Evolutionary conservation across 2,113 vertebrate species (phyloP).

Genomic region (Ornithorhynchus anatinus): DNA sequence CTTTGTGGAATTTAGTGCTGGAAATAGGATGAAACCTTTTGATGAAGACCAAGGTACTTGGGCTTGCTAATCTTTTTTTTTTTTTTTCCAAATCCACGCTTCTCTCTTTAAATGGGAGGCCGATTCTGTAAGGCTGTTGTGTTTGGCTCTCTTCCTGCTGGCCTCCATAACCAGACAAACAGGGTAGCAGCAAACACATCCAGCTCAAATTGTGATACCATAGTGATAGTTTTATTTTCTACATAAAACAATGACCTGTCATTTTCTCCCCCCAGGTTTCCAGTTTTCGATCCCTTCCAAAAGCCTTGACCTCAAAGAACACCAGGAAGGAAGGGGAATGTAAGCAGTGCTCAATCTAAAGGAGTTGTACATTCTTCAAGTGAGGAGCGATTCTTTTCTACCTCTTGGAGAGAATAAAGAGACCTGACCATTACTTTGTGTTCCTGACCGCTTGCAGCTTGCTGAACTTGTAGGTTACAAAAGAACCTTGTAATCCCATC

Average conservation of each 20-base stretch:
- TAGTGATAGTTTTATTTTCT: slow-evolving; percentile 25
- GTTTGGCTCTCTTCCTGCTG: slow-evolving; percentile 45
- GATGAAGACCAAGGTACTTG: slow-evolving; percentile 41
- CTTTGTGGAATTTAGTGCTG: slow-evolving; percentile 27
- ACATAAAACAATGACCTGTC: slow-evolving; percentile 12
- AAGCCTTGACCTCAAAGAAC: no score
- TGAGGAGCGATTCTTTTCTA: no score
- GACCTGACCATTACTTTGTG: no score
- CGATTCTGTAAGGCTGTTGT: slow-evolving; percentile 36
- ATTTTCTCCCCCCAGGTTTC: slow-evolving; percentile 27
- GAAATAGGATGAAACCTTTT: slow-evolving; percentile 39
- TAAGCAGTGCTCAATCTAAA: no score
- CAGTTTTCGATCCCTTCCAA: slow-evolving; percentile 23
- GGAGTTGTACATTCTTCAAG: no score
- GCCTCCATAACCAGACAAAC: slow-evolving; percentile 41
- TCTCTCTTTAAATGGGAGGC: slow-evolving; percentile 24
- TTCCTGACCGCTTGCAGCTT: no score
- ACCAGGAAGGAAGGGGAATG: no score
- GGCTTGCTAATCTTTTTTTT: slow-evolving; percentile 46
- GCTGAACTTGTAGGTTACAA: no score
- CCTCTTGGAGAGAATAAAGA: no score
- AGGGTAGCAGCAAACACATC: slow-evolving; percentile 36
- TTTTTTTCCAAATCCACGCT: slow-evolving; percentile 52
- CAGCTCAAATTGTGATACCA: slow-evolving; percentile 30
- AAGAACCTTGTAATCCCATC: no score